These are phyloP conservation scores for Phrynocephalus guinanensis DNA, from an alignment of 2,797 vertebrate genomes.

Conservation along the genomic window DNA sequence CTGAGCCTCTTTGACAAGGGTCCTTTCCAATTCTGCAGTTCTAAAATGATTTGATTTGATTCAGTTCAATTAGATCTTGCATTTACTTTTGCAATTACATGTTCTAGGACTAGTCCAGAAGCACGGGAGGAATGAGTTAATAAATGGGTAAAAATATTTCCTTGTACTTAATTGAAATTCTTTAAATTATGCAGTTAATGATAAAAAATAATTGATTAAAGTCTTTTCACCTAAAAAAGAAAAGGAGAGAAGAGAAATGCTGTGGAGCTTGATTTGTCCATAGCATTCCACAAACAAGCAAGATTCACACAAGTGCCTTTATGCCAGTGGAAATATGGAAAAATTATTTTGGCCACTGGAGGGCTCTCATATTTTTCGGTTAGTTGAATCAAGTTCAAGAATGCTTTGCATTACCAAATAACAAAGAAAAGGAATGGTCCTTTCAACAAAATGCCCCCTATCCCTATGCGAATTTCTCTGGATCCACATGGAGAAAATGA, in stretches of 20 bases:
- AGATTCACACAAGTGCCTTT: conserved; percentile 3
- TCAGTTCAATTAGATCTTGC: background rate
- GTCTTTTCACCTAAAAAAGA: background rate
- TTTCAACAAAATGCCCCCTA: background rate
- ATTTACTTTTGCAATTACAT: background rate
- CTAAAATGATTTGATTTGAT: no score
- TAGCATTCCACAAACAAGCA: conserved; percentile 30
- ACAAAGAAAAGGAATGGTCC: background rate
- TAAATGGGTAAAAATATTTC: background rate
- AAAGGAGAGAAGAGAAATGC: background rate
- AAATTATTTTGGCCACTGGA: conserved; percentile 72
- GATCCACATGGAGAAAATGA: background rate
- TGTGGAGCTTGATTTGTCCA: background rate
- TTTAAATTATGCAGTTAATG: no score
- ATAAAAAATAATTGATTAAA: background rate
- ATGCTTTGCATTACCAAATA: background rate
- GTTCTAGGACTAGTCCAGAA: background rate
- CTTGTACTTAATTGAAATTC: background rate
- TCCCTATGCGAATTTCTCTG: background rate
- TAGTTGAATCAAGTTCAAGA: conserved; percentile 6
- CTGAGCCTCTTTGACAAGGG: no score
- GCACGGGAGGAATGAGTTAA: background rate
- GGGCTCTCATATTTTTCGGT: conserved; percentile 72
- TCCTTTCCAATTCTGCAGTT: no score
- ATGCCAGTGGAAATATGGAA: conserved; percentile 49